Conservation (phyloP, 2,797 vertebrate genomes). For the Muscicapa striata region DNA sequence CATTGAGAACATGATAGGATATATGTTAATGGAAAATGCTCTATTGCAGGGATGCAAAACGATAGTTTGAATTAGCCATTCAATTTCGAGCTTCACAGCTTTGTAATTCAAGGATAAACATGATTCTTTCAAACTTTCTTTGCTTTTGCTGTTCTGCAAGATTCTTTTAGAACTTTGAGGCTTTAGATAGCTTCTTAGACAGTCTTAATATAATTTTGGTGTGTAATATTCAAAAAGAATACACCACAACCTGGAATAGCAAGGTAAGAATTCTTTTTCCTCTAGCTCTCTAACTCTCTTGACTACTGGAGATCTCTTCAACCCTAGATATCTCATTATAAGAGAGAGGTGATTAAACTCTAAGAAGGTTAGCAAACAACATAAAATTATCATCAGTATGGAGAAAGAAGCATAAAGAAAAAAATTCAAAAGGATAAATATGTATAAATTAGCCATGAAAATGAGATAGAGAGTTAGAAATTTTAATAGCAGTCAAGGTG, state of each 20-base stretch:
- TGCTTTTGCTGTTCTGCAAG: background rate
- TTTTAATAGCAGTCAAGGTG: background rate
- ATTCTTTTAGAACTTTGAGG: background rate
- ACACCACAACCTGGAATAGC: background rate
- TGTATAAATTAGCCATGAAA: background rate
- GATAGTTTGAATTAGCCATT: background rate
- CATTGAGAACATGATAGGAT: background rate
- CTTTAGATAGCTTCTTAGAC: background rate
- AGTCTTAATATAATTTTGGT: background rate
- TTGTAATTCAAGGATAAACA: background rate
- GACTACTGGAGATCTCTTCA: background rate
- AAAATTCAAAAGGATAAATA: background rate
- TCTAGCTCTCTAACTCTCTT: background rate
- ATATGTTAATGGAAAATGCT: background rate
- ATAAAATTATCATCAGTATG: background rate
- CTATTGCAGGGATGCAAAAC: background rate
- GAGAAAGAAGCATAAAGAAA: background rate
- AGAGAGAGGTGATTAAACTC: background rate
- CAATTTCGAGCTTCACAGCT: background rate
- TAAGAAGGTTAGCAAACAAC: background rate
- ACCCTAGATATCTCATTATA: background rate
- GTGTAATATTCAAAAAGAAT: background rate
- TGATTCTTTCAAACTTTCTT: background rate
- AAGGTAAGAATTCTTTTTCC: background rate
- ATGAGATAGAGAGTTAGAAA: background rate